Base-by-base conservation (phyloP, 1,140 invertebrate species). In the Hypothenemus hampei region DNA sequence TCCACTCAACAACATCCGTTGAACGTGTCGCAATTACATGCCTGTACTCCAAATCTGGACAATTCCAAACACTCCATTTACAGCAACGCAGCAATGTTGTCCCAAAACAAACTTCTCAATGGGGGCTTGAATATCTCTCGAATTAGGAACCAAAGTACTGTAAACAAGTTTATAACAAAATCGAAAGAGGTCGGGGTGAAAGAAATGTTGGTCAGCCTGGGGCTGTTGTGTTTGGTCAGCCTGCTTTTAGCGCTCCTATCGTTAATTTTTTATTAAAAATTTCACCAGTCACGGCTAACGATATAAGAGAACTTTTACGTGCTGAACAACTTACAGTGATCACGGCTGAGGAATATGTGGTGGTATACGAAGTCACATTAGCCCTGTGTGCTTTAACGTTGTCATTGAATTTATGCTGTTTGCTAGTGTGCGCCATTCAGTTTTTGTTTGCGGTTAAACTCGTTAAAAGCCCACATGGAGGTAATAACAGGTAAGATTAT, bases 391-490 rank as follows among this genome's bases (percentile, higher is more conserved):
- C 91, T 8, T 78, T 94, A 48, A 91, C 91, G 18, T 74, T 94
- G 18, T 90, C 88, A 0, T 73, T 94, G 21, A 91, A 94, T 72
- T 78, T 94, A 13, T 93, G 90, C 75, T 94, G 91, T 69, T 77
- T 94, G 29, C 81, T 96, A 55, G 90, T 96, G 50, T 96, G 91
- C 78, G 87, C 89, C 56, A 91, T 93, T 64, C 92, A 96, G 76
- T 93, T 93, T 76, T 81, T 94, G 61, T 94, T 94, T 71, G 87
- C 90, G 19, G 87, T 93, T 48, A 94, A 93, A 77, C 80, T 96
- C 64, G 82, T 91, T 57, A 86, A 89, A 63, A 85, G 87, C 22
- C 83, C 78, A 11, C 77, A 70, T 73, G 78, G 78, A 73, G 68
- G 69, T 57, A 69, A 51, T 43, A 65, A 71, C 43, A 68, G 69